Conservation (phyloP, 2,888 invertebrate species). For the Pimpla rufipes region DNA sequence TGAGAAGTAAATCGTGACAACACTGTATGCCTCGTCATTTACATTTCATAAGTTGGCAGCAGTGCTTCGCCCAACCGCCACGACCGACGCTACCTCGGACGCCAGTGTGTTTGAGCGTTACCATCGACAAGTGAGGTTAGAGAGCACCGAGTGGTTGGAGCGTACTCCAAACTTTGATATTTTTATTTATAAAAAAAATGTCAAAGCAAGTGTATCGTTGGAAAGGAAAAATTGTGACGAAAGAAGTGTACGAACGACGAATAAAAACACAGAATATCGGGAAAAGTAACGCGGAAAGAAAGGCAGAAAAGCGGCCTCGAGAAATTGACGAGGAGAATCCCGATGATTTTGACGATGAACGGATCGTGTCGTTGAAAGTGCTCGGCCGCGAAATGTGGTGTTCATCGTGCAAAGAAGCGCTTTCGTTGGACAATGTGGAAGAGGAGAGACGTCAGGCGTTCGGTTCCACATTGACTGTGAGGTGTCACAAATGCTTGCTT, state of each 20-base stretch:
- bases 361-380: conserved; percentile 53
- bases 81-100: too few relatives aligned
- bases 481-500: conserved; percentile 62
- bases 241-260: conserved; percentile 7
- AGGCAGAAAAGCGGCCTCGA: conserved; percentile 1
- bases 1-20: too few relatives aligned
- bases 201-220: neutral
- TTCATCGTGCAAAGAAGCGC: conserved; percentile 48
- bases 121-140: neutral
- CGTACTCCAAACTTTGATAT: neutral
- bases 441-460: conserved; percentile 53
- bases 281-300: conserved; percentile 19
- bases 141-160: conserved; percentile 5
- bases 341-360: neutral
- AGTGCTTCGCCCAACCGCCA: too few relatives aligned
- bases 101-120: too few relatives aligned
- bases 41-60: too few relatives aligned
- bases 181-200: neutral
- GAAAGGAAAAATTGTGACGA: conserved; percentile 18
- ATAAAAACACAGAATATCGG: conserved; percentile 10
- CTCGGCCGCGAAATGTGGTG: conserved; percentile 64
- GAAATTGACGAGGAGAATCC: neutral
- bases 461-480: conserved; percentile 54
- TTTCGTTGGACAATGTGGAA: conserved; percentile 55
- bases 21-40: too few relatives aligned